Evolutionary conservation across 2,113 vertebrate species (phyloP).

Genomic region (Mustelus asterias): DNA sequence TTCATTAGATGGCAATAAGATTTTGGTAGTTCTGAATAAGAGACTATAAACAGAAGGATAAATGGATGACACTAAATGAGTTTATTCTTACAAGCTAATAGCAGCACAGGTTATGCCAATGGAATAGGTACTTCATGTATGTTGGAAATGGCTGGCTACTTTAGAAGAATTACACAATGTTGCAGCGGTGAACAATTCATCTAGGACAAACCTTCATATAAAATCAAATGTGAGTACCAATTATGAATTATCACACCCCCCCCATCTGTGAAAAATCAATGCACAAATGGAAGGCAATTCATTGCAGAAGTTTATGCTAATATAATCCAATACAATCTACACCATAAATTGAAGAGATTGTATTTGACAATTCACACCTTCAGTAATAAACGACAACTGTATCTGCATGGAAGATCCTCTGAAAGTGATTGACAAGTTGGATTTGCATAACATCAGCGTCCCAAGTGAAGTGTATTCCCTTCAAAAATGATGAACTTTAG

Average conservation of each 20-base stretch:
- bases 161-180: not conserved
- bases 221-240: not conserved
- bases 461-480: not conserved
- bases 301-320: not conserved
- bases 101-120: not conserved
- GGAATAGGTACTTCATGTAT: not conserved
- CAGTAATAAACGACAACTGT: not conserved
- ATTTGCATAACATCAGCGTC: not conserved
- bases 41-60: not conserved
- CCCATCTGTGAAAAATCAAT: not conserved
- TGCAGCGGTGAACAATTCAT: not conserved
- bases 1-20: not conserved
- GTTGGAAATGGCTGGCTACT: not conserved
- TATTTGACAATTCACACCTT: not conserved
- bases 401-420: not conserved
- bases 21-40: not conserved
- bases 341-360: not conserved
- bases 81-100: not conserved
- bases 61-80: not conserved
- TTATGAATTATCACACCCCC: not conserved
- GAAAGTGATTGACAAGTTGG: not conserved
- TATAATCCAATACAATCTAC: not conserved
- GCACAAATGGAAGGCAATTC: not conserved
- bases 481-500: not conserved
- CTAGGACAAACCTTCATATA: not conserved